These are phyloP conservation scores for Drosophila multiciliata DNA, from an alignment of 2,888 invertebrate genomes.

Conservation along the genomic window DNA sequence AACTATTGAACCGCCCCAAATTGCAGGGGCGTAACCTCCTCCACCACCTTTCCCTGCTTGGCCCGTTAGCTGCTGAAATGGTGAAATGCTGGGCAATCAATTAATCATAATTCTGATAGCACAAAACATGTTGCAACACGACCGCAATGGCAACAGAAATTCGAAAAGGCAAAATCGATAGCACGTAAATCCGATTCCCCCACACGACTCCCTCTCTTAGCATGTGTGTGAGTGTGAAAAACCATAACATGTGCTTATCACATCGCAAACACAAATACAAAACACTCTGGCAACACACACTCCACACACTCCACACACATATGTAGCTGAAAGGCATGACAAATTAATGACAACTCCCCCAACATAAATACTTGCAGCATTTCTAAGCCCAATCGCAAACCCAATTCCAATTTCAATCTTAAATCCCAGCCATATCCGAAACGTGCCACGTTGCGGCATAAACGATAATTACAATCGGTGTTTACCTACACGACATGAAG, in stretches of 20 bases:
- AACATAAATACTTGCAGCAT: constrained; percentile 20
- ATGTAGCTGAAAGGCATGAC: constrained; percentile 75
- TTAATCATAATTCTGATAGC: constrained; percentile 77
- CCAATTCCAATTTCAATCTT: constrained; percentile 24
- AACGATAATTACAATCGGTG: constrained; percentile 73
- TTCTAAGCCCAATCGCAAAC: constrained; percentile 23
- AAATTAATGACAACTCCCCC: constrained; percentile 65
- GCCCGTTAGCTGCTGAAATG: constrained; percentile 44
- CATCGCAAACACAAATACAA: constrained; percentile 57
- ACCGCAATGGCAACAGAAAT: constrained; percentile 60
- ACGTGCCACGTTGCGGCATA: constrained; percentile 74
- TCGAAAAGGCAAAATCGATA: constrained; percentile 66
- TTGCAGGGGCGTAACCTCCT: constrained; percentile 66
- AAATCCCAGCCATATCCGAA: constrained; percentile 57
- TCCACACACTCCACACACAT: constrained; percentile 26
- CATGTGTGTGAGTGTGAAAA: constrained; percentile 67
- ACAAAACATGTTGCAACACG: constrained; percentile 72
- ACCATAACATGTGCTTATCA: constrained; percentile 79
- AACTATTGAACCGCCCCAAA: constrained; percentile 53
- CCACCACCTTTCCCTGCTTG: not conserved
- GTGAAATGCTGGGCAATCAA: constrained; percentile 64
- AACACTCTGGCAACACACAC: constrained; percentile 24
- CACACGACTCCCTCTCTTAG: not conserved
- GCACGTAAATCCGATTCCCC: constrained; percentile 44
- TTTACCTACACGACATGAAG: constrained; percentile 47